phyloP scores from a whole-genome alignment of 2,888 invertebrate genomes.

The Caenorhabditis sulstoni region DNA sequence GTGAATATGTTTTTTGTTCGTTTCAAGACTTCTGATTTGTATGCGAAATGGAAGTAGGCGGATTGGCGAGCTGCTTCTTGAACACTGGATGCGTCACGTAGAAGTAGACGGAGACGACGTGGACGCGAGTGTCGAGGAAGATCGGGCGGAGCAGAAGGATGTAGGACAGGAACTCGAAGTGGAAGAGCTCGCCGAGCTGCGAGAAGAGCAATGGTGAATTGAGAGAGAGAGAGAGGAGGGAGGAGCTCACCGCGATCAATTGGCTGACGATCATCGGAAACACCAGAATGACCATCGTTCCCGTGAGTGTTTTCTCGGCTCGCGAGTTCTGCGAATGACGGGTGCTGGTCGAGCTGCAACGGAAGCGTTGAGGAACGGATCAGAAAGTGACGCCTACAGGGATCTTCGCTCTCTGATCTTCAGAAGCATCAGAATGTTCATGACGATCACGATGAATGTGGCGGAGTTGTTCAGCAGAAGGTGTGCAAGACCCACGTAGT shows the following conservation, averaged over 20 bases:
- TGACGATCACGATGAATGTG: not conserved
- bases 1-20: not conserved
- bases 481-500: not conserved
- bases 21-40: not conserved
- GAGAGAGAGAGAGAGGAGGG: too few species aligned
- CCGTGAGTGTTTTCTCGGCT: constrained; percentile 24
- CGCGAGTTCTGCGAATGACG: not conserved
- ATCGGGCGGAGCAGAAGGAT: constrained; percentile 23
- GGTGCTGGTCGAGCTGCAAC: not conserved
- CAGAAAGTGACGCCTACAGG: not conserved
- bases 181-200: constrained; percentile 16
- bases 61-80: not conserved
- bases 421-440: constrained; percentile 14
- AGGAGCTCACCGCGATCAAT: constrained; percentile 10
- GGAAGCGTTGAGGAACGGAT: not conserved
- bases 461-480: not conserved
- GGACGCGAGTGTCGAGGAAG: constrained; percentile 30
- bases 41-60: not conserved
- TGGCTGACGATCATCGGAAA: constrained; percentile 15
- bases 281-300: constrained; percentile 29
- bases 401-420: constrained; percentile 1
- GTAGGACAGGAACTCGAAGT: constrained; percentile 11
- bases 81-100: constrained; percentile 37
- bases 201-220: not conserved
- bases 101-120: constrained; percentile 34